These are phyloP conservation scores for Ibycter americanus DNA, from an alignment of 2,797 vertebrate genomes.

Conservation along the genomic window DNA sequence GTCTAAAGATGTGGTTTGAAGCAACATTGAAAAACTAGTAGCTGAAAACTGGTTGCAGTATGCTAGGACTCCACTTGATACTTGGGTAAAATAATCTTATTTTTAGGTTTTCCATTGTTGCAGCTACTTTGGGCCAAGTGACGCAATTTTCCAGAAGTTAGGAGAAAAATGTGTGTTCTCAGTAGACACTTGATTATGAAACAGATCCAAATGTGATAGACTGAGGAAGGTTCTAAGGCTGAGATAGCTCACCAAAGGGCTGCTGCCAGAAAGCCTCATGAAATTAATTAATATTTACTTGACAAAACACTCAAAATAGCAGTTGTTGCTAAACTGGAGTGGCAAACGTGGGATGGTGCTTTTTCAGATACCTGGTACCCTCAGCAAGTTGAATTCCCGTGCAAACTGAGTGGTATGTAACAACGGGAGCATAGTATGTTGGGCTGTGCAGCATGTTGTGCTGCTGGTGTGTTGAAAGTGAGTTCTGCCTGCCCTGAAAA, in stretches of 20 bases:
- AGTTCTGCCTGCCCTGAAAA: neutral
- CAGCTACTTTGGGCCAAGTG: neutral
- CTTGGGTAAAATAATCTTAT: neutral
- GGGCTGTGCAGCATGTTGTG: neutral
- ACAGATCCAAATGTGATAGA: neutral
- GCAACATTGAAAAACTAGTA: neutral
- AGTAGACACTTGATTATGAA: neutral
- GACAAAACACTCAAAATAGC: neutral
- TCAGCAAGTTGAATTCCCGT: neutral
- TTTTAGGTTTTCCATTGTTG: neutral
- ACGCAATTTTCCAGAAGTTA: neutral
- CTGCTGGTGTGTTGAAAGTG: neutral
- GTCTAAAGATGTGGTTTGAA: neutral
- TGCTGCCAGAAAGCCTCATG: neutral
- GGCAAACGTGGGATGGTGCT: neutral
- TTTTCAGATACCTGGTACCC: neutral
- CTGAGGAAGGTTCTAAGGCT: neutral
- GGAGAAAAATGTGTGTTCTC: neutral
- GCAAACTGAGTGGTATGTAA: fast-evolving
- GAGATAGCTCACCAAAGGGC: neutral
- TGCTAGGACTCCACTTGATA: neutral
- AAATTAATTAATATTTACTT: neutral
- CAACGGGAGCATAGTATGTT: fast-evolving
- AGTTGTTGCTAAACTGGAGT: neutral
- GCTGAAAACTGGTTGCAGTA: neutral